These are phyloP conservation scores for Augochlora pura DNA, from an alignment of 1,140 invertebrate genomes.

Conservation along the genomic window DNA sequence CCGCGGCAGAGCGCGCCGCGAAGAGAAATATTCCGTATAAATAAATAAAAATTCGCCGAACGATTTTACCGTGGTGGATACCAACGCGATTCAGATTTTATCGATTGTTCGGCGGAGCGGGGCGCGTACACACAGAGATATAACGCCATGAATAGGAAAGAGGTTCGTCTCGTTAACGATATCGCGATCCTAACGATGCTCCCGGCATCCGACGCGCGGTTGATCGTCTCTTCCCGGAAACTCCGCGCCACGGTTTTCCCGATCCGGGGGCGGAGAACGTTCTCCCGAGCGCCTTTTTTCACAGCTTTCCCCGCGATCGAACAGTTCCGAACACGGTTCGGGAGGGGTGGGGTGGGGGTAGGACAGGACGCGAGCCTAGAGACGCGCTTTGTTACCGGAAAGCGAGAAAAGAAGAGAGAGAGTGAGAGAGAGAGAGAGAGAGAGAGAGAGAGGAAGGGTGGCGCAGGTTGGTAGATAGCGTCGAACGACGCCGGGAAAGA, in stretches of 20 bases:
- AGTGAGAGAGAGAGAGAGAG: constrained; percentile 16
- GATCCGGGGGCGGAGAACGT: constrained; percentile 27
- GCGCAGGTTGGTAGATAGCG: neutral
- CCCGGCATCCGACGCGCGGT: constrained; percentile 29
- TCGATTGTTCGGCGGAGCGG: no score
- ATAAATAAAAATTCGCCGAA: no score
- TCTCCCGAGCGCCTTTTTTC: constrained; percentile 52
- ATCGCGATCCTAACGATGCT: neutral
- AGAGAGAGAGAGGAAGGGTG: no score
- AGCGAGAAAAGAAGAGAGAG: neutral
- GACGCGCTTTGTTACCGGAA: constrained; percentile 22
- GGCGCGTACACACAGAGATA: no score
- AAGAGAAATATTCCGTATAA: no score
- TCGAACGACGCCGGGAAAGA: neutral
- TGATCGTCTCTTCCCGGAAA: constrained; percentile 51
- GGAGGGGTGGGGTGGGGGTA: neutral
- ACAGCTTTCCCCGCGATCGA: constrained; percentile 50
- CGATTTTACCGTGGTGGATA: no score
- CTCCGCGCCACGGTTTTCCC: constrained; percentile 15
- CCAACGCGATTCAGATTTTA: no score
- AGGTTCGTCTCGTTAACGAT: no score
- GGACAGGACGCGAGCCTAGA: constrained; percentile 22
- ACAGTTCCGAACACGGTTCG: constrained; percentile 19
- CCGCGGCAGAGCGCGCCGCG: no score
- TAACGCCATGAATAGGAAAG: no score